Evolutionary conservation across 2,888 invertebrate species (phyloP), one percentile per base, ranked within the genome.

Genomic region (Megaustenia siamemsis): DNA sequence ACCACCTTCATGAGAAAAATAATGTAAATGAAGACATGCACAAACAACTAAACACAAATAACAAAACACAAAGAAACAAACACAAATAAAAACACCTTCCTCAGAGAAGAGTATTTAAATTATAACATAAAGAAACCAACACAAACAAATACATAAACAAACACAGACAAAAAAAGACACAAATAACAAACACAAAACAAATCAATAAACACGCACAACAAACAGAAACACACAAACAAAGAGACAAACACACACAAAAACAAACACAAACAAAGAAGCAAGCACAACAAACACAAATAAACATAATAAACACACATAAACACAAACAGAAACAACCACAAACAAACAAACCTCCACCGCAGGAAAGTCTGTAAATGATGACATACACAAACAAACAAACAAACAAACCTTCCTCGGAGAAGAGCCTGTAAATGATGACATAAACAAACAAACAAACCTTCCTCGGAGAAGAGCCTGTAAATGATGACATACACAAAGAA

Each of bases 361-460:
- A n/a, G n/a, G n/a, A n/a, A n/a, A n/a, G n/a, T n/a, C n/a, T n/a
- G n/a, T n/a, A n/a, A n/a, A n/a, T n/a, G n/a, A n/a, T n/a, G n/a
- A n/a, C n/a, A n/a, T n/a, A n/a, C n/a, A n/a, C n/a, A 66, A 32
- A 66, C 28, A 66, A 4, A 32, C 8, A 18, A 4, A 43, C 0
- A 40, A 28, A 60, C 68, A 12, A 3, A 84, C 84, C 84, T 80
- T 79, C 80, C 56, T 84, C 84, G 3, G 75, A 15, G 49, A 80
- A 84, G 6, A 84, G 28, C 28, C 45, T 40, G 35, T 80, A 45
- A 6, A 80, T 75, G 40, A 84, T 80, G 71, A 80, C 80, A 0
- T n/a, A n/a, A n/a, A n/a, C n/a, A n/a, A n/a, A n/a, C n/a, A n/a
- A n/a, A n/a, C n/a, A n/a, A n/a, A n/a, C n/a, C n/a, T n/a, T n/a